Evolutionary conservation across 2,797 vertebrate genomes (phyloP).

Genomic region (Sandelia bainsii): DNA sequence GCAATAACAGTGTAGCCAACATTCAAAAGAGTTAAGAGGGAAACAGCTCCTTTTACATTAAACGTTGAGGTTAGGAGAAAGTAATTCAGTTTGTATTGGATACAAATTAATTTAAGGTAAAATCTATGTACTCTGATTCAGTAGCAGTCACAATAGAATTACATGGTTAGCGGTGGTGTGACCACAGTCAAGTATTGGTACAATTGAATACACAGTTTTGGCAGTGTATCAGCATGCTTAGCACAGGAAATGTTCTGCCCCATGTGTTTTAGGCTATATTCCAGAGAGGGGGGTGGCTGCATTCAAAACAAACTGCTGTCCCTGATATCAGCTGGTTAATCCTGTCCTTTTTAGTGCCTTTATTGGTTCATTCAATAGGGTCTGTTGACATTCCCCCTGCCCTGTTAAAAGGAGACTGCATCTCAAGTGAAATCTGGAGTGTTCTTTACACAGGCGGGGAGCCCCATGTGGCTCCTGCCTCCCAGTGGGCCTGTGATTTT

Average conservation of each 20-base stretch:
- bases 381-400: slow-evolving; percentile 88
- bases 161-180: slow-evolving; percentile 55
- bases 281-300: slow-evolving; percentile 55
- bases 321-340: slow-evolving; percentile 88
- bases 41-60: slow-evolving; percentile 53
- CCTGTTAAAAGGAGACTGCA: slow-evolving; percentile 87
- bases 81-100: slow-evolving; percentile 33
- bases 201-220: slow-evolving; percentile 57
- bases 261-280: slow-evolving; percentile 60
- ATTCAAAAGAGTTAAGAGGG: slow-evolving; percentile 49
- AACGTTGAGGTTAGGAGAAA: slow-evolving; percentile 63
- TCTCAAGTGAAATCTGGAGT: slow-evolving; percentile 87
- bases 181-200: slow-evolving; percentile 58
- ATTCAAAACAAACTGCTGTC: slow-evolving; percentile 77
- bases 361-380: slow-evolving; percentile 88
- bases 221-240: slow-evolving; percentile 53
- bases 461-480: slow-evolving; percentile 86
- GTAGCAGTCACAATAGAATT: slow-evolving; percentile 46
- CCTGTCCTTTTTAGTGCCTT: slow-evolving; percentile 86
- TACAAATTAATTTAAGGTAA: slow-evolving; percentile 36
- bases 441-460: slow-evolving; percentile 87
- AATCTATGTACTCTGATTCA: slow-evolving; percentile 21
- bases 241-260: slow-evolving; percentile 71
- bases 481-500: slow-evolving; percentile 90
- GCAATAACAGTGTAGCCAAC: slow-evolving; percentile 63